Conservation (phyloP, 1,140 invertebrate genomes). For the Sarcophaga bullata region DNA sequence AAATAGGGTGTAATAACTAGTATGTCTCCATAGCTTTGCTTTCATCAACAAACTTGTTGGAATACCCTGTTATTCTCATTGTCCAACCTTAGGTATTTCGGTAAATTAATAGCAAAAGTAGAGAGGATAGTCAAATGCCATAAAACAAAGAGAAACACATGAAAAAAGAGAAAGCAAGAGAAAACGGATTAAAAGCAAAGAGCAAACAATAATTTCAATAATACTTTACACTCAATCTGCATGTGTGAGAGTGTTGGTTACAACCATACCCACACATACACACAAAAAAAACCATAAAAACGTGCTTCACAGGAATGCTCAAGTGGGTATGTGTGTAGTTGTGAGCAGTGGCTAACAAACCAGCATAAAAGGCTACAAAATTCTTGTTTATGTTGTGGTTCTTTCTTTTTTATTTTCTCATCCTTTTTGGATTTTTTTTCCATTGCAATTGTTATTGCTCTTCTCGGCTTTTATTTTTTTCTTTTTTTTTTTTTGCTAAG, state of each 20-base stretch:
- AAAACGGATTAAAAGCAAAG: not conserved
- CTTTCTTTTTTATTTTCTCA: not conserved
- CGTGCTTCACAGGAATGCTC: not conserved
- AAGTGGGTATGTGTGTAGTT: not conserved
- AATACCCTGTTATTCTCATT: no score
- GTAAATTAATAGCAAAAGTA: not conserved
- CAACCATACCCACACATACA: not conserved
- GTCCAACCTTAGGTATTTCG: no score
- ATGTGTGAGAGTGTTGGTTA: not conserved
- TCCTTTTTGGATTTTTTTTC: not conserved
- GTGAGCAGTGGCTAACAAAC: not conserved
- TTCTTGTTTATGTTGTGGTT: constrained; percentile 24
- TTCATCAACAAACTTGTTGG: no score
- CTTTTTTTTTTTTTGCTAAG: not conserved
- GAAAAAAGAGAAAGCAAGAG: not conserved
- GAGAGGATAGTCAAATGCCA: not conserved
- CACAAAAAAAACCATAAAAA: not conserved
- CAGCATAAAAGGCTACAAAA: constrained; percentile 27
- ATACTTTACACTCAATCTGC: constrained; percentile 26
- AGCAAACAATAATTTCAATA: constrained; percentile 13
- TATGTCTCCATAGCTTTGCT: no score
- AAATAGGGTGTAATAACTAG: no score
- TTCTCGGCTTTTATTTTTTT: not conserved
- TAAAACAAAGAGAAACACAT: not conserved
- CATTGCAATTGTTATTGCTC: not conserved